Conservation (phyloP, 2,888 invertebrate species). For the Rutpela maculata region DNA sequence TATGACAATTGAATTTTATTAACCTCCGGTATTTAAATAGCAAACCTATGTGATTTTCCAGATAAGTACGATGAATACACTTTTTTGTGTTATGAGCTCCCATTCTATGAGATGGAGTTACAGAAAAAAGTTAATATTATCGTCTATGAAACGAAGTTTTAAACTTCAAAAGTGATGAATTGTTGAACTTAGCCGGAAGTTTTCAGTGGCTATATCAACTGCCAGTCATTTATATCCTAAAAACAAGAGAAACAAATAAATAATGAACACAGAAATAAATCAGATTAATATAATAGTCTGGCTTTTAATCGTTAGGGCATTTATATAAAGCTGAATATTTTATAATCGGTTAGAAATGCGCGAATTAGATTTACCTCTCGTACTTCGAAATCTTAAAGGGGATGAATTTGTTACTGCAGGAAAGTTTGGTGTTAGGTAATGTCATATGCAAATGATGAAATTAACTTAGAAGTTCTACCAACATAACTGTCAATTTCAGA, state of each 20-base stretch:
- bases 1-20: too few relatives aligned
- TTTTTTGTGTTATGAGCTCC: too few relatives aligned
- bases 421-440: slow-evolving; percentile 34
- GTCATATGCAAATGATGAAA: slow-evolving; percentile 42
- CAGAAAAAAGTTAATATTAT: too few relatives aligned
- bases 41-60: too few relatives aligned
- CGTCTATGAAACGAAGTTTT: not conserved
- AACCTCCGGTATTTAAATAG: too few relatives aligned
- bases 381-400: not conserved
- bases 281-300: not conserved
- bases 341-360: not conserved
- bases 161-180: not conserved
- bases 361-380: not conserved
- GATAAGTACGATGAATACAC: too few relatives aligned
- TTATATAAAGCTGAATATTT: not conserved
- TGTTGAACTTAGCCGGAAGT: not conserved
- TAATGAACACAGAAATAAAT: not conserved
- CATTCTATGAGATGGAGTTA: too few relatives aligned
- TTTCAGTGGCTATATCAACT: not conserved
- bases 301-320: not conserved
- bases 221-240: not conserved
- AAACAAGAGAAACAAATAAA: not conserved
- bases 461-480: slow-evolving; percentile 41
- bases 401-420: slow-evolving; percentile 3
- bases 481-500: slow-evolving; percentile 53